These are phyloP conservation scores for Streptopelia turtur DNA, from an alignment of 2,797 vertebrate species.

Conservation along the genomic window DNA sequence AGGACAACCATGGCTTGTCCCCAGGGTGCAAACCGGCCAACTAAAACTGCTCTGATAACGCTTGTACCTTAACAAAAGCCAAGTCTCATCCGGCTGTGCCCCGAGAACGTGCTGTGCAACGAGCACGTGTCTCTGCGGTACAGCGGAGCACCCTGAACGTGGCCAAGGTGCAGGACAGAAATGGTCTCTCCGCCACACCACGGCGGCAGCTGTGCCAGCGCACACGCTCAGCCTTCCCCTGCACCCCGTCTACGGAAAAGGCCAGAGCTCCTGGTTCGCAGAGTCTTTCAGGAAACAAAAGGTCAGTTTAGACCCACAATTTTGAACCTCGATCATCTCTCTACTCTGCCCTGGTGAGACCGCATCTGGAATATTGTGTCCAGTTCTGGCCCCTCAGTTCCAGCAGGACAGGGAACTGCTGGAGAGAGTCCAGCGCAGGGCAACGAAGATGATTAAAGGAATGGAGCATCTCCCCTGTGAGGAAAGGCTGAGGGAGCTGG, in stretches of 20 bases:
- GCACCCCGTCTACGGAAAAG: background rate
- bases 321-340: background rate
- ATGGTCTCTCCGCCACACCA: background rate
- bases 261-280: background rate
- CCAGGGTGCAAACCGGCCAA: conserved; percentile 21
- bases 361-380: no score
- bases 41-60: background rate
- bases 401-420: no score
- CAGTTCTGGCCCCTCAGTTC: no score
- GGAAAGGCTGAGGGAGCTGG: no score
- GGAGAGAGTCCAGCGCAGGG: no score
- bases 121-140: background rate
- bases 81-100: background rate
- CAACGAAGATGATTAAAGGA: no score
- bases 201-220: background rate
- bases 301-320: background rate
- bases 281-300: background rate
- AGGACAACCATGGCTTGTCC: background rate
- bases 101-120: fast-evolving
- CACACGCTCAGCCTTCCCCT: background rate
- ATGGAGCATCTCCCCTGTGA: no score
- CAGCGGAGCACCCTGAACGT: background rate
- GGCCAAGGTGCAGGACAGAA: background rate
- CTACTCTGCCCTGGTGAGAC: no score
- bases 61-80: background rate